Evolutionary conservation across 2,888 invertebrate genomes (phyloP).

Genomic region (Lagria hirta): DNA sequence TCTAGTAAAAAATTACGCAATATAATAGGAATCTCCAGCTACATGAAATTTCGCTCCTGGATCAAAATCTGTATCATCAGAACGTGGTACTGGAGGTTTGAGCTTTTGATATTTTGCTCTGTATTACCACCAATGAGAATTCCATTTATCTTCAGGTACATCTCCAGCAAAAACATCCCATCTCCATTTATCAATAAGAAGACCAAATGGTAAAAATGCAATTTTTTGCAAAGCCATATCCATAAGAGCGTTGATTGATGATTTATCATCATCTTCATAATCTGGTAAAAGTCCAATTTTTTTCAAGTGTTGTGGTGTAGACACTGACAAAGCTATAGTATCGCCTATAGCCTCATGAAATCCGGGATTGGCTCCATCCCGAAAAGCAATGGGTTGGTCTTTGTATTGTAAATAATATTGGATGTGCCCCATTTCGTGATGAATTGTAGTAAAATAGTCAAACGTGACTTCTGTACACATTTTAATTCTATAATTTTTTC

Average conservation of each 20-base stretch:
- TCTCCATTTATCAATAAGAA: slow-evolving; percentile 61
- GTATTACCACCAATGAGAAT: slow-evolving; percentile 54
- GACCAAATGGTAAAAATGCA: slow-evolving; percentile 61
- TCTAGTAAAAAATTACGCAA: too few relatives aligned
- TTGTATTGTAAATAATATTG: slow-evolving; percentile 66
- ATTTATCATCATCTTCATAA: slow-evolving; percentile 39
- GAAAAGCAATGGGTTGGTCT: slow-evolving; percentile 57
- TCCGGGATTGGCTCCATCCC: slow-evolving; percentile 61
- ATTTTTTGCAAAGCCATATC: slow-evolving; percentile 55
- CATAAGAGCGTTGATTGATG: slow-evolving; percentile 56
- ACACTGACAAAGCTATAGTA: slow-evolving; percentile 61
- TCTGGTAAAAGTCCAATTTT: slow-evolving; percentile 52
- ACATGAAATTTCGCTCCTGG: slow-evolving; percentile 56
- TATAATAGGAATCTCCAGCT: slow-evolving; percentile 53
- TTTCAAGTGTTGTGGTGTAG: slow-evolving; percentile 57
- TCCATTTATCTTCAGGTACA: slow-evolving; percentile 52
- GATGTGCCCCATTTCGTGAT: slow-evolving; percentile 74
- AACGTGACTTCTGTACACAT: slow-evolving; percentile 48
- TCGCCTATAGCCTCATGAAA: slow-evolving; percentile 68
- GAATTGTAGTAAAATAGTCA: slow-evolving; percentile 65
- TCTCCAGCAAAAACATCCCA: slow-evolving; percentile 59
- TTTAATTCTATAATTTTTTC: slow-evolving; percentile 59
- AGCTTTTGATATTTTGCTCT: slow-evolving; percentile 50
- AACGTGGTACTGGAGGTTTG: slow-evolving; percentile 49
- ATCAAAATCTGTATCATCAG: slow-evolving; percentile 54